Percentiles rank a stretch among this genome's conserved stretches.
Evolutionary conservation across 2,797 vertebrate species (phyloP).

Genomic region (Ispidina picta): DNA sequence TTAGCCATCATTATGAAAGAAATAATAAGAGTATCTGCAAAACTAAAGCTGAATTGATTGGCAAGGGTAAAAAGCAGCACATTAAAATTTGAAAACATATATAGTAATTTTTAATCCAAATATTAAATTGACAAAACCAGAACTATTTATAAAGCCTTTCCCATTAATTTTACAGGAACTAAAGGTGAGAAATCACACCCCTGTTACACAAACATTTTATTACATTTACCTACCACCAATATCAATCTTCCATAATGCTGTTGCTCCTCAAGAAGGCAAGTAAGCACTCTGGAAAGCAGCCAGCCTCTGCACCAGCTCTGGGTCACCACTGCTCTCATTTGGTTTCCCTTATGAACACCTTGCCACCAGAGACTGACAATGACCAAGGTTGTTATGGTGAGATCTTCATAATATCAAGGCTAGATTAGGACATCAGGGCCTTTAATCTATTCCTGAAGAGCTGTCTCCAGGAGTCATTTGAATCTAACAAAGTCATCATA

Average conservation of each 20-base stretch:
- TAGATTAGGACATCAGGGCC: background rate
- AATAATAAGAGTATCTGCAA: background rate
- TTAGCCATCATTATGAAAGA: background rate
- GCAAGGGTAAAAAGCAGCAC: background rate
- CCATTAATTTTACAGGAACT: background rate
- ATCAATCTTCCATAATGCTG: background rate
- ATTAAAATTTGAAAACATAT: conserved; percentile 35
- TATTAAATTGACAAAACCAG: conserved; percentile 44
- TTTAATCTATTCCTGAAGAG: background rate
- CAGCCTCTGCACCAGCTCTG: background rate
- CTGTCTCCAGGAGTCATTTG: background rate
- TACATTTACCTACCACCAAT: background rate
- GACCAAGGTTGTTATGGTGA: background rate
- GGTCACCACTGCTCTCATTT: background rate
- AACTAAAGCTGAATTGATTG: background rate
- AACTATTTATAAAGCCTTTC: conserved; percentile 39
- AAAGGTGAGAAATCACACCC: background rate
- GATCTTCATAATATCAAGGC: background rate
- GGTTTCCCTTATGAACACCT: background rate
- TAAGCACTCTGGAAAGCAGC: background rate
- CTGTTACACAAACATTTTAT: conserved; percentile 7
- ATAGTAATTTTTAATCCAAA: conserved; percentile 43
- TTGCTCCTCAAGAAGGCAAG: background rate
- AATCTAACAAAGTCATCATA: background rate
- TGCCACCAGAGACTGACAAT: background rate